A percentile compares a stretch with the other conserved stretches of the same genome.
These are phyloP conservation scores for Nephotettix cincticeps DNA, from an alignment of 1,140 invertebrate genomes.

Conservation along the genomic window DNA sequence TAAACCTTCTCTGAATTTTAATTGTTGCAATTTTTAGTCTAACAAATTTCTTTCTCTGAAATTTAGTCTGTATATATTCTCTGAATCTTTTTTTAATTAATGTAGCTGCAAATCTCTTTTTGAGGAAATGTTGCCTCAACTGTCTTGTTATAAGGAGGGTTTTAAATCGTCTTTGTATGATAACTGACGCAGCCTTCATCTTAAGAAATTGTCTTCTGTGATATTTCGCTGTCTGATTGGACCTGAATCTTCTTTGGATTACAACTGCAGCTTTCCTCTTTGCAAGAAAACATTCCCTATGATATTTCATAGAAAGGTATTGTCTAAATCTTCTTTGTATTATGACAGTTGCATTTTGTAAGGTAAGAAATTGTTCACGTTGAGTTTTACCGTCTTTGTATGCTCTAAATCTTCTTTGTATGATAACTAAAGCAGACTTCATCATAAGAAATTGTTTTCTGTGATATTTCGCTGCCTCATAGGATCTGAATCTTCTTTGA, in stretches of 20 bases:
- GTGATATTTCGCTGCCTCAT: slow-evolving; percentile 44
- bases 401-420: slow-evolving; percentile 51
- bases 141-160: neutral
- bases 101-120: neutral
- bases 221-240: slow-evolving; percentile 41
- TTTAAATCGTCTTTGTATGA: slow-evolving; percentile 16
- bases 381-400: slow-evolving; percentile 45
- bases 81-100: neutral
- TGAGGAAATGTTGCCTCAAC: neutral
- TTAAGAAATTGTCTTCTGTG: slow-evolving; percentile 38
- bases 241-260: slow-evolving; percentile 49
- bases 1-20: slow-evolving; percentile 42
- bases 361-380: slow-evolving; percentile 45
- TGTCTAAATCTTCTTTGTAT: slow-evolving; percentile 53
- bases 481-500: slow-evolving; percentile 44
- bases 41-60: neutral
- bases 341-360: slow-evolving; percentile 44
- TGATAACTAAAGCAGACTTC: slow-evolving; percentile 42
- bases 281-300: slow-evolving; percentile 47
- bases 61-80: neutral
- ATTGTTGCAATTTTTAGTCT: slow-evolving; percentile 11
- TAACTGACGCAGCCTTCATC: slow-evolving; percentile 50
- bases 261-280: slow-evolving; percentile 41
- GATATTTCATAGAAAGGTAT: slow-evolving; percentile 43
- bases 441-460: slow-evolving; percentile 43